Conservation (phyloP, 1,140 invertebrate genomes). For the Polyergus mexicanus region DNA sequence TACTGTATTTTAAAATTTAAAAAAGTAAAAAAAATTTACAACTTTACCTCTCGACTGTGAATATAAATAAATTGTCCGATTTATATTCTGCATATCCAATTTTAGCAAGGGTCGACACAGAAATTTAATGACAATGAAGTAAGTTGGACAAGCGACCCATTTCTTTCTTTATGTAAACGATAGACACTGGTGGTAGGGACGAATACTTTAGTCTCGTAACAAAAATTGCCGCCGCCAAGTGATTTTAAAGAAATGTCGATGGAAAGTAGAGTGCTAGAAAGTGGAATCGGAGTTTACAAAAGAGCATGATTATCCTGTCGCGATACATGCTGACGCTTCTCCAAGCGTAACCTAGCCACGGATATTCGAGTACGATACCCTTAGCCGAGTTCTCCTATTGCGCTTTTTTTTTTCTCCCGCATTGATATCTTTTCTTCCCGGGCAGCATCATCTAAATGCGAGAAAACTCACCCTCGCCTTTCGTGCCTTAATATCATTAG, state of each 20-base stretch:
- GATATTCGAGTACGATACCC: conserved; percentile 16
- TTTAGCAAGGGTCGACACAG: neutral
- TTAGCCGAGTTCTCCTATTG: neutral
- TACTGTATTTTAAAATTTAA: no score
- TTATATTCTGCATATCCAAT: neutral
- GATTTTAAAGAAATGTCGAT: conserved; percentile 35
- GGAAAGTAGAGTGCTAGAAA: conserved; percentile 41
- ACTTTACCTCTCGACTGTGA: neutral
- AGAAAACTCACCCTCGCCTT: neutral
- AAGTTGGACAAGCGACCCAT: neutral
- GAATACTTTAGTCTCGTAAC: conserved; percentile 31
- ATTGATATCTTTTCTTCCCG: neutral
- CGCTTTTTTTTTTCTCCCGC: conserved; percentile 16
- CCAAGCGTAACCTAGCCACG: neutral
- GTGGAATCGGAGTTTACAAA: conserved; percentile 45
- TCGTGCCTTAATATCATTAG: conserved; percentile 54
- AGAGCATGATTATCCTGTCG: conserved; percentile 37
- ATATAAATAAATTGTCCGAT: conserved; percentile 28
- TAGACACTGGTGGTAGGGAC: neutral
- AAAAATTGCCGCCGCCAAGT: conserved; percentile 16
- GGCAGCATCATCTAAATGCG: neutral
- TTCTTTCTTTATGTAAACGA: conserved; percentile 43
- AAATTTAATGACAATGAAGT: conserved; percentile 9
- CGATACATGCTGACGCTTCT: conserved; percentile 1
- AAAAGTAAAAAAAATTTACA: neutral